A percentile compares a stretch with the other conserved stretches of the same genome.
Evolutionary conservation across 2,797 vertebrate genomes (phyloP).

Genomic region (Momotus momota): DNA sequence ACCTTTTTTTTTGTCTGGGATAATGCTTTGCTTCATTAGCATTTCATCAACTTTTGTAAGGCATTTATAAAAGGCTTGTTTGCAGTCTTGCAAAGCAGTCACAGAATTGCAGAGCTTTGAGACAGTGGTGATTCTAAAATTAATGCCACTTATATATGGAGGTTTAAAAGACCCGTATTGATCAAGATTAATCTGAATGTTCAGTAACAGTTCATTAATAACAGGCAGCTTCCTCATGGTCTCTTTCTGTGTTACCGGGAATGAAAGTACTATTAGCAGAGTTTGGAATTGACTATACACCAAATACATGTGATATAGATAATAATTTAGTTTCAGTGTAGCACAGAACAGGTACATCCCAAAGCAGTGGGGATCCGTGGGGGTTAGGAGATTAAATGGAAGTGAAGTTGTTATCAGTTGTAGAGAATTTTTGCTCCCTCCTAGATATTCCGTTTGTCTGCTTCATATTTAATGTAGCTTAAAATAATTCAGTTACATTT

Average conservation of each 20-base stretch:
- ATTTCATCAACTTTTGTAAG: slow-evolving; percentile 12
- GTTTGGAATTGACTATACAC: not conserved
- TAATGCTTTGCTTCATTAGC: slow-evolving; percentile 26
- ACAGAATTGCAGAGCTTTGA: not conserved
- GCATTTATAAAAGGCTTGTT: not conserved
- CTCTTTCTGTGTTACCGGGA: not conserved
- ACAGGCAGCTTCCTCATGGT: not conserved
- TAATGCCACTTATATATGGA: not conserved
- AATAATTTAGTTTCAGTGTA: not conserved
- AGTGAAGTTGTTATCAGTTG: not conserved
- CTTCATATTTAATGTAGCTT: not conserved
- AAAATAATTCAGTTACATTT: not conserved
- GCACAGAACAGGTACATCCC: not conserved
- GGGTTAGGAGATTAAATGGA: not conserved
- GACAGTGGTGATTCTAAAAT: not conserved
- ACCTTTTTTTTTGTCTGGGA: not conserved
- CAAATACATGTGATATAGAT: not conserved
- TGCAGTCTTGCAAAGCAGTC: not conserved
- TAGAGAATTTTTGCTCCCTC: not conserved
- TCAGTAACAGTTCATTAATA: not conserved
- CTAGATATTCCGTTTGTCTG: not conserved
- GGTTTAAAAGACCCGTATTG: not conserved
- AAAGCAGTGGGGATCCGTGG: not conserved
- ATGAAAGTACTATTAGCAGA: not conserved
- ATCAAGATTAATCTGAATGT: not conserved